A percentile compares a stretch with the other conserved stretches of the same genome.
Evolutionary conservation across 2,797 vertebrate genomes (phyloP).

Genomic region (Coccyzus lansbergi): DNA sequence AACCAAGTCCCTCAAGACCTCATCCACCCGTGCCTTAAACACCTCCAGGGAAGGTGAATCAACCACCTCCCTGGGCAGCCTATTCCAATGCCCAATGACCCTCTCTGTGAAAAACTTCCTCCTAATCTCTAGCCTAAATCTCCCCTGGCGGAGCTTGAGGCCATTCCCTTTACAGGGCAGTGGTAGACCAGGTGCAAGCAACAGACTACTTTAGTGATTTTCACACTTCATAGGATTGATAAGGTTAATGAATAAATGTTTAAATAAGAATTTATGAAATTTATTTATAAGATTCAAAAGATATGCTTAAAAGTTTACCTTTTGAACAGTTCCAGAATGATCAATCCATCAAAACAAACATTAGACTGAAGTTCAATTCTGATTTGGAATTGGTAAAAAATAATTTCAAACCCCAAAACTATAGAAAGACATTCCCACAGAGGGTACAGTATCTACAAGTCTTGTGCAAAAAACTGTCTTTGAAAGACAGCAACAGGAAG

Average conservation of each 20-base stretch:
- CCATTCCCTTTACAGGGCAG: accelerated
- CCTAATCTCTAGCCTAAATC: too few species aligned
- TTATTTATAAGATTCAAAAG: not conserved
- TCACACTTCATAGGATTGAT: not conserved
- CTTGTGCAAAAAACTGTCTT: too few species aligned
- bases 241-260: not conserved
- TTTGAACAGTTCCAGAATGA: not conserved
- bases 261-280: not conserved
- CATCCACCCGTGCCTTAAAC: too few species aligned
- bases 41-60: too few species aligned
- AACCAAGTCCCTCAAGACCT: too few species aligned
- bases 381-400: not conserved
- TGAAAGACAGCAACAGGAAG: too few species aligned
- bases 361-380: not conserved
- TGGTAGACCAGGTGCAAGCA: not conserved
- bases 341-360: not conserved
- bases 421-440: not conserved
- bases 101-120: too few species aligned
- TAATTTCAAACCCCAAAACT: not conserved
- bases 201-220: not conserved
- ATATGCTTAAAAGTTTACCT: not conserved
- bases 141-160: too few species aligned
- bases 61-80: too few species aligned
- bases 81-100: too few species aligned
- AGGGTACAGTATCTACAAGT: too few species aligned